Evolutionary conservation across 2,797 vertebrate species (phyloP).

Genomic region (Apogon hyalosoma): DNA sequence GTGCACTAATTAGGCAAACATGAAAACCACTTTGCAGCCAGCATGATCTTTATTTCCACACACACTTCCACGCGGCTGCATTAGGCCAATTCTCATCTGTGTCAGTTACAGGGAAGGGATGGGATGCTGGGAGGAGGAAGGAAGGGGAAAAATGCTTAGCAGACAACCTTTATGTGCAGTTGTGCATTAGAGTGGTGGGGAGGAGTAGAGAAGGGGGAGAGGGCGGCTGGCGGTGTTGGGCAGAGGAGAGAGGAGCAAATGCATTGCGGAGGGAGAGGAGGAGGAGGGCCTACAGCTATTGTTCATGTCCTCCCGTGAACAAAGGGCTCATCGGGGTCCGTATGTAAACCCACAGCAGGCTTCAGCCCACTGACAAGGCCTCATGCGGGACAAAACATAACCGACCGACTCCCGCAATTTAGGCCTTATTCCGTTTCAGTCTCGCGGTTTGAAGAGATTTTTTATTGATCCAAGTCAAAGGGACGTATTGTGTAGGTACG

Average conservation of each 20-base stretch:
- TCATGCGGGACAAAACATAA: slow-evolving; percentile 81
- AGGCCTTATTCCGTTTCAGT: slow-evolving; percentile 44
- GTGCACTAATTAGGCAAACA: slow-evolving; percentile 70
- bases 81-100: slow-evolving; percentile 79
- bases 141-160: slow-evolving; percentile 73
- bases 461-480: slow-evolving; percentile 67
- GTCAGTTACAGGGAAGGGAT: slow-evolving; percentile 72
- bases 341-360: slow-evolving; percentile 83
- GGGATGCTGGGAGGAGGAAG: slow-evolving; percentile 66
- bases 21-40: slow-evolving; percentile 67
- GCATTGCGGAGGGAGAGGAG: slow-evolving; percentile 78
- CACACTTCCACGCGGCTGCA: slow-evolving; percentile 62
- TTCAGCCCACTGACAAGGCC: slow-evolving; percentile 81
- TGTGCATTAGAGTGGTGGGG: slow-evolving; percentile 73
- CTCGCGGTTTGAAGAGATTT: slow-evolving; percentile 51
- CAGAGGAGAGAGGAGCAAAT: slow-evolving; percentile 81
- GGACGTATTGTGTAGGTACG: slow-evolving; percentile 78
- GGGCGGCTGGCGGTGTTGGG: slow-evolving; percentile 77
- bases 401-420: slow-evolving; percentile 66
- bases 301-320: slow-evolving; percentile 87
- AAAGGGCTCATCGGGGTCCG: slow-evolving; percentile 86
- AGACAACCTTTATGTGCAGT: slow-evolving; percentile 80
- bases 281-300: slow-evolving; percentile 88
- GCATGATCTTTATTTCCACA: slow-evolving; percentile 59
- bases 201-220: slow-evolving; percentile 49